Conservation (phyloP, 2,113 vertebrate genomes). For the Hemiscyllium ocellatum region DNA sequence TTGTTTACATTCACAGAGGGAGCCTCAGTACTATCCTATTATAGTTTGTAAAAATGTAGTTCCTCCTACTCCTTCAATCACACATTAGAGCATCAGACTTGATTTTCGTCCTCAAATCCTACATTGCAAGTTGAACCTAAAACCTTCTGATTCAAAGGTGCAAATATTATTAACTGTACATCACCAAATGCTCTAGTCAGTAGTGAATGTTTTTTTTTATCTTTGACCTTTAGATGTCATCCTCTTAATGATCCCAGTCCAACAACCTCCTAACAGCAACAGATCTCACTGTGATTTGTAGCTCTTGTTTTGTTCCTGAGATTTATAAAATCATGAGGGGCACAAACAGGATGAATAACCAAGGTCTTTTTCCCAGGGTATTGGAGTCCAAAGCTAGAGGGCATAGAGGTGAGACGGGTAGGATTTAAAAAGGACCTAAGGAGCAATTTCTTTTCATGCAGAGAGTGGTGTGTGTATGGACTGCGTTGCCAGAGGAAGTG, state of each 20-base stretch:
- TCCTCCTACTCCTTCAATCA: neutral
- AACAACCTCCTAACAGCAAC: neutral
- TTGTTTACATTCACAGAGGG: too few species aligned
- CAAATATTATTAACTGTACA: neutral
- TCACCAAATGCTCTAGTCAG: neutral
- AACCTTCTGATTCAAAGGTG: neutral
- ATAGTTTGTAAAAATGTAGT: neutral
- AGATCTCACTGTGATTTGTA: slow-evolving; percentile 58
- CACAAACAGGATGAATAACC: too few species aligned
- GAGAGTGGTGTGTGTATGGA: too few species aligned
- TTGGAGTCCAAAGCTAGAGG: too few species aligned
- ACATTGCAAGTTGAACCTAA: neutral
- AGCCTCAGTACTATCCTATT: neutral
- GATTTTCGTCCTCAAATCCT: neutral
- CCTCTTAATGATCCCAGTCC: neutral
- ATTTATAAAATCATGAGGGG: slow-evolving; percentile 40
- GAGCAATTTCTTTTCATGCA: too few species aligned
- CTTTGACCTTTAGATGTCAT: neutral
- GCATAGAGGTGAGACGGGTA: too few species aligned
- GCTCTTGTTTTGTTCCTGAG: slow-evolving; percentile 75
- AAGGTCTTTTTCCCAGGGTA: too few species aligned
- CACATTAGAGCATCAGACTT: neutral
- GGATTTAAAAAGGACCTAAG: too few species aligned
- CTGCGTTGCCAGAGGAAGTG: too few species aligned
- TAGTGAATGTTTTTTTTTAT: neutral